Base-by-base conservation (phyloP, 2,888 invertebrate species). In the Polydesmus complanatus region DNA sequence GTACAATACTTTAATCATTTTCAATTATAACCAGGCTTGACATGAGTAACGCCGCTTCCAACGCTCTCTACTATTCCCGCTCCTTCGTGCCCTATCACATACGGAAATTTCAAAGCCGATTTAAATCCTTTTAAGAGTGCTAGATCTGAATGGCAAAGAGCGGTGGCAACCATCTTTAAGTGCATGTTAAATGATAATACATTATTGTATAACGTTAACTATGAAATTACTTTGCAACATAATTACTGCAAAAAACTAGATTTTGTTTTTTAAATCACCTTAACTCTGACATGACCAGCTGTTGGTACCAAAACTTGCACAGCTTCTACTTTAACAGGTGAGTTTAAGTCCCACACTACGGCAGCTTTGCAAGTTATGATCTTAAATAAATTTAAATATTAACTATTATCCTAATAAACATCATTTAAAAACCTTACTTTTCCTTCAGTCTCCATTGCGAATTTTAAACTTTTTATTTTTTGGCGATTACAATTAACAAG, bases 41-140 rank as follows among this genome's bases (percentile, higher is more conserved):
- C n/a, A n/a, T n/a, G n/a, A n/a, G n/a, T n/a, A n/a, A n/a, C n/a
- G n/a, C n/a, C n/a, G n/a, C n/a, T n/a, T 0, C 97, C 97, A 55
- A 97, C 81, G 74, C 94, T 94, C 74, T 97, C 97, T n/a, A 97
- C 95, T 68, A 96, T 81, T 47, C 96, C 96, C 60, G 84, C 86
- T 47, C 97, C 97, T 77, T 98, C 98, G 70, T 98, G 98, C 0
- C 98, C 98, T 54, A 98, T 78, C 66, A 98, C 47, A 49, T 37
- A 49, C 14, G 60, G 54, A 22, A 55, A 23, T 66, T 23, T 78
- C 68, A 52, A 58, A 47, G 58, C 25, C 19, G 58, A 51, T 25
- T 37, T 51, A 52, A 51, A 51, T 1, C 58, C 58, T 21, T 58
- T 51, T 51, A 58, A 51, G 52, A 58, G n/a, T 14, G 25, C 49